phyloP scores from a whole-genome alignment of 2,888 invertebrate species.

The Pegoplata infirma region DNA sequence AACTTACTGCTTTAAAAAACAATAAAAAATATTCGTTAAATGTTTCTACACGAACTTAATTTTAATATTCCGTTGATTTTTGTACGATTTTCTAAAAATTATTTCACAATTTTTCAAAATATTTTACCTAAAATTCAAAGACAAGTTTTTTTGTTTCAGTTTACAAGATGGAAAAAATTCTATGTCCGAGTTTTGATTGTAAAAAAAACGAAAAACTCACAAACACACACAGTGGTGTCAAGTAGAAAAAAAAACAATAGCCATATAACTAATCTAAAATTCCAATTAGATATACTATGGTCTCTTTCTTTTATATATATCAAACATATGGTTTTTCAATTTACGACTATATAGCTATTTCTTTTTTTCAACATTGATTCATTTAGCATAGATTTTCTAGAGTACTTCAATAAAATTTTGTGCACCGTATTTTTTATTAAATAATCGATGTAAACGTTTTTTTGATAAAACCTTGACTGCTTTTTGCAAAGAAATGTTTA shows the following conservation, averaged over 20 bases:
- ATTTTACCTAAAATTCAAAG: conserved; percentile 25
- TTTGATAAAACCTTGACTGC: neutral
- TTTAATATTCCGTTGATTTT: neutral
- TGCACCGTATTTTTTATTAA: conserved; percentile 29
- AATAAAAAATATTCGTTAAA: conserved; percentile 24
- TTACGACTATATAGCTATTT: conserved; percentile 16
- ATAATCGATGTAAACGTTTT: conserved; percentile 1
- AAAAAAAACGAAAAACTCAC: conserved; percentile 40
- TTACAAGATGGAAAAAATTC: conserved; percentile 14
- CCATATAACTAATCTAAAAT: conserved; percentile 28
- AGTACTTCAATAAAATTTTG: conserved; percentile 51
- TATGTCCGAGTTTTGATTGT: conserved; percentile 34
- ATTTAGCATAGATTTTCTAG: conserved; percentile 54
- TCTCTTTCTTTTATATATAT: conserved; percentile 40
- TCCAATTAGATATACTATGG: neutral
- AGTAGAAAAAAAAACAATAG: conserved; percentile 50
- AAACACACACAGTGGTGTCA: conserved; percentile 39
- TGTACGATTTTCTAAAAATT: neutral
- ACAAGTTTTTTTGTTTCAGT: conserved; percentile 8
- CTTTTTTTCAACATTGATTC: conserved; percentile 32
- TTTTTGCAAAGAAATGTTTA: neutral
- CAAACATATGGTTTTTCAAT: neutral
- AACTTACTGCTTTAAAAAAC: conserved; percentile 35
- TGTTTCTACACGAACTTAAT: conserved; percentile 23
- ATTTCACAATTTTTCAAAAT: conserved; percentile 19